These are phyloP conservation scores for Ligdia adustata DNA, from an alignment of 2,888 invertebrate species.

Conservation along the genomic window DNA sequence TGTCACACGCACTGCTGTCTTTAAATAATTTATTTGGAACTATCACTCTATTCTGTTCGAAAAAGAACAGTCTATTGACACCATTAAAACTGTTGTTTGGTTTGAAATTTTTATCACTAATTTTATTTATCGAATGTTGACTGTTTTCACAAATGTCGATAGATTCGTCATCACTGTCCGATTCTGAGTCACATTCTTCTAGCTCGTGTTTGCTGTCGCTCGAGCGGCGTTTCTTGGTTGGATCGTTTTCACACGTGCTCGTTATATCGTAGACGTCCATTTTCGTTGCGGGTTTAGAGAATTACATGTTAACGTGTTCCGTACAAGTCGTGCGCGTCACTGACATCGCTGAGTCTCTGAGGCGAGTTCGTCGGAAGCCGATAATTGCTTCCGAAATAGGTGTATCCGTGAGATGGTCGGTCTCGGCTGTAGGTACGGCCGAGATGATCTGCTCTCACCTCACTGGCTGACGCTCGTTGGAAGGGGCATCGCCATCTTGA, in stretches of 20 bases:
- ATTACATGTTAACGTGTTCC: conserved; percentile 23
- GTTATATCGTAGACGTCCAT: conserved; percentile 73
- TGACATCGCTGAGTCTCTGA: conserved; percentile 50
- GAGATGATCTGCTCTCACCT: conserved; percentile 61
- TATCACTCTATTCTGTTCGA: conserved; percentile 53
- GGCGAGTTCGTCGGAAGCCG: conserved; percentile 54
- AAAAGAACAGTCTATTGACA: conserved; percentile 54
- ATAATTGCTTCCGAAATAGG: conserved; percentile 82
- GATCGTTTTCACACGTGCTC: conserved; percentile 73
- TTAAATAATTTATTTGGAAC: conserved; percentile 55
- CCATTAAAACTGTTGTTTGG: conserved; percentile 45
- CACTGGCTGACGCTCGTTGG: conserved; percentile 67
- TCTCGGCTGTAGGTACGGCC: conserved; percentile 72
- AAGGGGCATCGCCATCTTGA: conserved; percentile 80
- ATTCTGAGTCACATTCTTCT: conserved; percentile 64
- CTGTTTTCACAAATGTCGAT: conserved; percentile 78
- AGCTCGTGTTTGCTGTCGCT: conserved; percentile 47
- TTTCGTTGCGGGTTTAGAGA: conserved; percentile 26
- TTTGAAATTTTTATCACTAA: conserved; percentile 45
- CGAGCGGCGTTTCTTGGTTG: conserved; percentile 42
- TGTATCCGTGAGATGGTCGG: conserved; percentile 60
- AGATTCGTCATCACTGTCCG: conserved; percentile 77
- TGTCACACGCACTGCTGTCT: conserved; percentile 47
- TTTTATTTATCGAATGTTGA: conserved; percentile 49
- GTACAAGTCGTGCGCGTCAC: conserved; percentile 20